Base-by-base conservation (phyloP, 2,113 vertebrate genomes). In the Willisornis vidua region DNA sequence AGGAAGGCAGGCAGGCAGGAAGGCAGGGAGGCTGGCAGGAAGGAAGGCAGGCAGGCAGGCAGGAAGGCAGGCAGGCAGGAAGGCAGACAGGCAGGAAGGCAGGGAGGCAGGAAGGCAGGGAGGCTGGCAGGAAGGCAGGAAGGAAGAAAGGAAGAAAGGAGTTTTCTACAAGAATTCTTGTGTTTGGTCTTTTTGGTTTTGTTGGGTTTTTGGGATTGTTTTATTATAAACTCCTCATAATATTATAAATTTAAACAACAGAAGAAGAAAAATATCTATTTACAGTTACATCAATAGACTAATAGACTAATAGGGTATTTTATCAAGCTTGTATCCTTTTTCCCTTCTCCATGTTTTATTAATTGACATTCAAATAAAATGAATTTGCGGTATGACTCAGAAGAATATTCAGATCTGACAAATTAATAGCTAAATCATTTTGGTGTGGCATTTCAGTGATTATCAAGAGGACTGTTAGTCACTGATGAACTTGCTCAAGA, bases 401-500 rank as follows among this genome's bases (percentile, higher is more conserved):
- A 97, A 96, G 20, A 65, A 59, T 80, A 66, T 52, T 94, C 80
- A 48, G 15, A 90, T 96, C 77, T 96, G 91, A 94, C 78, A 97
- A 96, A 97, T 90, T 82, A 85, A 75, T 77, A 88, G 59, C 59
- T 81, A 77, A 88, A 87, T 86, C 90, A 55, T 93, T 97, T 92
- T 91, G 54, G 58, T 92, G 61, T 5, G 6, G 80, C 58, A 81
- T 95, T 81, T 96, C 92, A 79, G 15, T 70, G 79, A 76, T 78
- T 71, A 66, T 66, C 57, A 77, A 46, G 54, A 76, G 37, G 57
- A 75, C 29, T 12, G 2, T 94, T 96, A 94, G 73, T 87, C 77
- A 94, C 24, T 62, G 25, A 83, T 90, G 59, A 29, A 48, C 59
- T 74, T 73, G 39, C 37, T 68, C 22, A 62, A 77, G 54, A 82